Evolutionary conservation across 2,797 vertebrate genomes (phyloP), one percentile per base, ranked within the genome.

Genomic region (Galago senegalensis): DNA sequence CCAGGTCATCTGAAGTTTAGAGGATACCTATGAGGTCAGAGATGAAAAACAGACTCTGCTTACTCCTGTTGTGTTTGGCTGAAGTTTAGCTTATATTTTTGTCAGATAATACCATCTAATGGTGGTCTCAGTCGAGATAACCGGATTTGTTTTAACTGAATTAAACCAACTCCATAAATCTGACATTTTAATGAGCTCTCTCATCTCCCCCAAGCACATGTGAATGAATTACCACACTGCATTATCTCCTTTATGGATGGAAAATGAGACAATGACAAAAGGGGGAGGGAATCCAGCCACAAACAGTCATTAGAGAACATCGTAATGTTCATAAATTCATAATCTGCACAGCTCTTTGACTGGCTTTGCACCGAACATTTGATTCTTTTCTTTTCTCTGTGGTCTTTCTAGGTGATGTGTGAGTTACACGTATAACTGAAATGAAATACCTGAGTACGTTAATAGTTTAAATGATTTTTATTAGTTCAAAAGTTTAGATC

Each of bases 101-200:
- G 56, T 17, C 12, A 79, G 40, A 88, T 89, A 49, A 96, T 77
- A 79, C 7, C 40, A 25, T 58, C 40, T 82, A 94, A 63, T 90
- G 46, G 25, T 29, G 18, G 4, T 72, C 89, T 84, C 70, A 95
- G 83, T 86, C 60, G 49, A 93, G 56, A 94, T 56, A 96, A 96
- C 25, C 16, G 95, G 70, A 84, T 91, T 96, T 94, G 46, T 72
- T 90, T 95, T 63, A 88, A 96, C 14, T 69, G 43, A 93, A 92
- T 96, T 96, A 96, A 61, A 34, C 49, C 46, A 94, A 75, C 76
- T 96, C 49, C 96, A 86, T 96, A 93, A 87, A 76, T 46, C 21
- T 69, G 82, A 93, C 34, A 72, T 80, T 76, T 93, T 95, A 83
- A 86, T 93, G 88, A 93, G 25, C 49, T 93, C 49, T 85, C n/a